These are phyloP conservation scores for Drosophila anomelani DNA, from an alignment of 2,888 invertebrate species.

Conservation along the genomic window DNA sequence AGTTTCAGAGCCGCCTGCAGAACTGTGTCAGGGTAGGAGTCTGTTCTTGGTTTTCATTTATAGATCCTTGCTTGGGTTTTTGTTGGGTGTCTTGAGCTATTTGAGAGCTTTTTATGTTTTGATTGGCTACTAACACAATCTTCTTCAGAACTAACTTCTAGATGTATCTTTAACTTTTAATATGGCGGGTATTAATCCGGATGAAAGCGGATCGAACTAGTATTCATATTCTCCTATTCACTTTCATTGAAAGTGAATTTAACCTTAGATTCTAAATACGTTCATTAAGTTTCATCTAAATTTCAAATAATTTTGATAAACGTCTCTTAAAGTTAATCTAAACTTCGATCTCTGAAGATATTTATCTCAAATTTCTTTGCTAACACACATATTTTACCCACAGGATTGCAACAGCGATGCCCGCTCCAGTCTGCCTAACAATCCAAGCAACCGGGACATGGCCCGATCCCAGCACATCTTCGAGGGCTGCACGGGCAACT, in stretches of 20 bases:
- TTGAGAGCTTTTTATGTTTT: background rate
- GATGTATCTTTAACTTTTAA: background rate
- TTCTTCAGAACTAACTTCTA: background rate
- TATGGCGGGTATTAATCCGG: background rate
- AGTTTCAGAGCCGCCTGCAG: slow-evolving; percentile 76
- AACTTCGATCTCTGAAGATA: background rate
- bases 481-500: slow-evolving; percentile 74
- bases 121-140: background rate
- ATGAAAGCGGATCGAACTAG: no score
- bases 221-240: background rate
- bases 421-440: slow-evolving; percentile 58
- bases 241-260: background rate
- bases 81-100: background rate
- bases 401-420: slow-evolving; percentile 76
- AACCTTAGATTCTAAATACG: background rate
- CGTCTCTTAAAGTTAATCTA: background rate
- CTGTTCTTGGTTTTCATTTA: background rate
- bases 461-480: slow-evolving; percentile 72
- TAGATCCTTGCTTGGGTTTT: background rate
- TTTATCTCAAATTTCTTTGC: no score
- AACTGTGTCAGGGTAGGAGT: slow-evolving; percentile 73
- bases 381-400: background rate
- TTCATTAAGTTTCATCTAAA: background rate
- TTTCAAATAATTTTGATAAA: background rate
- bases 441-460: slow-evolving; percentile 68